Evolutionary conservation across 2,113 vertebrate species (phyloP).

Genomic region (Eurypyga helias): DNA sequence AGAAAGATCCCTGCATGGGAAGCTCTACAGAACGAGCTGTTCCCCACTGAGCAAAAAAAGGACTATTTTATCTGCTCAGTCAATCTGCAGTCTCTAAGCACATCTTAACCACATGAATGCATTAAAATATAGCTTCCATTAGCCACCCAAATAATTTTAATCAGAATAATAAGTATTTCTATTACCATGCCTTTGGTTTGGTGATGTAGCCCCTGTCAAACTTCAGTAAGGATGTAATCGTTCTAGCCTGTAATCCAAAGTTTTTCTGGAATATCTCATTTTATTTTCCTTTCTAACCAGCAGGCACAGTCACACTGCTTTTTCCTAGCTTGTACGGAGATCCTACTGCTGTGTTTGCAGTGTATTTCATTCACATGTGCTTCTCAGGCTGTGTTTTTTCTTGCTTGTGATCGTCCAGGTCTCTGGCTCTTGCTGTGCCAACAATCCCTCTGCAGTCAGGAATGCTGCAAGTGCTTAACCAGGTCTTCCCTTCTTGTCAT

Average conservation of each 20-base stretch:
- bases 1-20: neutral
- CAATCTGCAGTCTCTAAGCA: neutral
- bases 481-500: neutral
- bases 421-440: neutral
- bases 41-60: neutral
- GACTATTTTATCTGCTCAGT: neutral
- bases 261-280: neutral
- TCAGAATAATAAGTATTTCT: neutral
- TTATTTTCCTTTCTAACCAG: neutral
- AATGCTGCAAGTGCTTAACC: neutral
- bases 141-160: neutral
- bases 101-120: neutral
- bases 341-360: neutral
- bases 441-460: neutral
- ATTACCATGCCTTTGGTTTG: neutral
- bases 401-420: neutral
- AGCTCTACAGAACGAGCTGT: neutral
- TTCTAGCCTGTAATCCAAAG: neutral
- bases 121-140: neutral
- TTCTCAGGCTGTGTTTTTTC: neutral
- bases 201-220: neutral
- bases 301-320: neutral
- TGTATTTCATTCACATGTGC: accelerated
- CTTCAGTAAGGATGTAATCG: neutral
- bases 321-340: neutral